Evolutionary conservation across 2,797 vertebrate genomes (phyloP).

Genomic region (Fistularia tabacaria): DNA sequence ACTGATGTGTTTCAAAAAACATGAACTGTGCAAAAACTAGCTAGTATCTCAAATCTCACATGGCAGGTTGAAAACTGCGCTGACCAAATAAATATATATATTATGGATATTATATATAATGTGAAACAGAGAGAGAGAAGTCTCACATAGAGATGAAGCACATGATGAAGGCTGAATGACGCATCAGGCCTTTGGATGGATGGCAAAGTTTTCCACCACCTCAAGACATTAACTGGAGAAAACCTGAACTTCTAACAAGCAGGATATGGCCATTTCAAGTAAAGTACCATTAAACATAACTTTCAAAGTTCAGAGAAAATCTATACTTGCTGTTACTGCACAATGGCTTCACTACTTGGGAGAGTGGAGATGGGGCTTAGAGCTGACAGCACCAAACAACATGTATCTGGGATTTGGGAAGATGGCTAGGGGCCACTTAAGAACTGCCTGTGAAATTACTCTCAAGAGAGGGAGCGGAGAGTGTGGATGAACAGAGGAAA

Average conservation of each 20-base stretch:
- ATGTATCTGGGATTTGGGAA: slow-evolving; percentile 74
- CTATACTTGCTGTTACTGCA: slow-evolving; percentile 67
- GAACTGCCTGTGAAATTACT: slow-evolving; percentile 81
- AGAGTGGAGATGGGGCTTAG: slow-evolving; percentile 56
- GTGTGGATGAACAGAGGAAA: slow-evolving; percentile 34
- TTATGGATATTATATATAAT: no score
- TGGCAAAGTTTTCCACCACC: slow-evolving; percentile 40
- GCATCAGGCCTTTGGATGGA: slow-evolving; percentile 2
- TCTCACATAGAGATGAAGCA: no score
- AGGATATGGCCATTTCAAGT: slow-evolving; percentile 54
- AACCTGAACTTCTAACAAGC: slow-evolving; percentile 61
- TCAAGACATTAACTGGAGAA: slow-evolving; percentile 36
- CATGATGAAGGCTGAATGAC: slow-evolving; percentile 6
- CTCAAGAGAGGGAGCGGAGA: slow-evolving; percentile 64
- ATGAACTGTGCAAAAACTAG: background rate
- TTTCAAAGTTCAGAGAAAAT: slow-evolving; percentile 72
- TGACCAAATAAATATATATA: no score
- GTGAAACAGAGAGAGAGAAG: no score
- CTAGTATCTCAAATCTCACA: no score
- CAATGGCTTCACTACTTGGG: slow-evolving; percentile 67
- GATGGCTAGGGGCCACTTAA: slow-evolving; percentile 77
- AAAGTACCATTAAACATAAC: slow-evolving; percentile 71
- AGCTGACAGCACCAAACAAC: slow-evolving; percentile 72
- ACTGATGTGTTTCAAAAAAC: background rate
- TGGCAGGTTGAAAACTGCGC: no score